Conservation (phyloP, 2,888 invertebrate species). For the Netelia fuscicornis region DNA sequence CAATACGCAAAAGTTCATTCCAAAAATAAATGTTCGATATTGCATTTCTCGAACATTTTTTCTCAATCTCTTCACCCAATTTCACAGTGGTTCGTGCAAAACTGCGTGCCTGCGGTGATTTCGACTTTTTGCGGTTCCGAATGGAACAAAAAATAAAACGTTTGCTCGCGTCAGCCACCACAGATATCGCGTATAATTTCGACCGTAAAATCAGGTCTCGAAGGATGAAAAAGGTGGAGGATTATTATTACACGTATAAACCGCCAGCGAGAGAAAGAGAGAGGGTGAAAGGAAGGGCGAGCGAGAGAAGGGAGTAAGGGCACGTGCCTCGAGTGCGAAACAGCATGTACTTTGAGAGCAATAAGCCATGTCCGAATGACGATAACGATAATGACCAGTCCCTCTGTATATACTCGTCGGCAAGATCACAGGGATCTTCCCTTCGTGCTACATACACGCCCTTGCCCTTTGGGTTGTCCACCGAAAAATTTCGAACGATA, state of each 20-base stretch:
- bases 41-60: neutral
- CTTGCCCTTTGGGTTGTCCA: conserved; percentile 2
- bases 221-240: conserved; percentile 1
- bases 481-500: neutral
- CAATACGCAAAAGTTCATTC: too few relatives aligned
- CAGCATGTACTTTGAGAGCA: conserved; percentile 47
- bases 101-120: conserved; percentile 25
- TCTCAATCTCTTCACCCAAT: conserved; percentile 28
- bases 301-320: conserved; percentile 29
- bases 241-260: conserved; percentile 44
- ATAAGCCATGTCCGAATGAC: conserved; percentile 31
- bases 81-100: conserved; percentile 46
- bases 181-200: conserved; percentile 43
- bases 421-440: conserved; percentile 41
- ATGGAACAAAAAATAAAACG: neutral
- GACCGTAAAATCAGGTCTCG: conserved; percentile 53
- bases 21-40: neutral
- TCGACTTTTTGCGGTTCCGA: conserved; percentile 13
- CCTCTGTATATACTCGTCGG: conserved; percentile 19
- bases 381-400: conserved; percentile 48
- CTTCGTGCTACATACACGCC: neutral
- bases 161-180: conserved; percentile 17
- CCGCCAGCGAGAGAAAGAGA: conserved; percentile 1
- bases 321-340: conserved; percentile 60
- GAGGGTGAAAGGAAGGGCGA: neutral